These are phyloP conservation scores for Drosophila maculinotata DNA, from an alignment of 2,888 invertebrate species.

Conservation along the genomic window DNA sequence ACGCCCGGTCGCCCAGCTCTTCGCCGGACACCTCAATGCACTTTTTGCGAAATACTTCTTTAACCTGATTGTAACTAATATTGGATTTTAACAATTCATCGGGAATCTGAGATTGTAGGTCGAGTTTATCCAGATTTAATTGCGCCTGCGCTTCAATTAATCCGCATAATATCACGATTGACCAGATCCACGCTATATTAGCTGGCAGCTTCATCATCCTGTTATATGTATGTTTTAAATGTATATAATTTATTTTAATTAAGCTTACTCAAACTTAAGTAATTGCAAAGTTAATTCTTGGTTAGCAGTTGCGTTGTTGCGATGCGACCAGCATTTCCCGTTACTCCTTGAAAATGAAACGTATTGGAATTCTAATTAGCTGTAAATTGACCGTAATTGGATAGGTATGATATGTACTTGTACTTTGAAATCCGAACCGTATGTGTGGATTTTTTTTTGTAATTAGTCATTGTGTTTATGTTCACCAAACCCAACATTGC, in stretches of 20 bases:
- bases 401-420: constrained; percentile 27
- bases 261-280: constrained; percentile 11
- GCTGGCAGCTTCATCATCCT: constrained; percentile 43
- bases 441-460: constrained; percentile 18
- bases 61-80: constrained; percentile 85
- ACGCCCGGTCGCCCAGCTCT: constrained; percentile 86
- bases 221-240: too few species aligned
- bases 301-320: too few species aligned
- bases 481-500: constrained; percentile 32
- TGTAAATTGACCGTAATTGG: constrained; percentile 7
- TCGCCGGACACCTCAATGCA: constrained; percentile 88
- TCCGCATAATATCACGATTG: constrained; percentile 23
- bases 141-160: constrained; percentile 31
- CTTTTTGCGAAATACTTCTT: constrained; percentile 87
- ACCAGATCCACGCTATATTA: constrained; percentile 25
- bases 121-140: constrained; percentile 57
- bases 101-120: constrained; percentile 74
- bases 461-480: constrained; percentile 58
- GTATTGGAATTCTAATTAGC: constrained; percentile 16
- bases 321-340: constrained; percentile 22
- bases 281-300: constrained; percentile 13
- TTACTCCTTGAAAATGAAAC: constrained; percentile 13
- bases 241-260: constrained; percentile 26
- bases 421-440: constrained; percentile 44
- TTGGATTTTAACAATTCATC: constrained; percentile 76